These are phyloP conservation scores for Papilio polytes DNA, from an alignment of 1,140 invertebrate species.

Conservation along the genomic window DNA sequence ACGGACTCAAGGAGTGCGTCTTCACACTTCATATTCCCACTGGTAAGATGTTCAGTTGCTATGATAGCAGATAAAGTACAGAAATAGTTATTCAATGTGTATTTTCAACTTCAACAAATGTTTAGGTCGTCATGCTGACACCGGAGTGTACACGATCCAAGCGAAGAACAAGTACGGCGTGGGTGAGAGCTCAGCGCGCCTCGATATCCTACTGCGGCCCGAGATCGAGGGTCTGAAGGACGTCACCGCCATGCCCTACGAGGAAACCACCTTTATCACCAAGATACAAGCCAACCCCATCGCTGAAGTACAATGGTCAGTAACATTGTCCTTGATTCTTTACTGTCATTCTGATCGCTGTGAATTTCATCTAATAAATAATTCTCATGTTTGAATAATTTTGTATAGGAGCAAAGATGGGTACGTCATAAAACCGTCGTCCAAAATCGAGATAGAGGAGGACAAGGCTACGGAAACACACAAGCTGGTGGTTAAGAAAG, in stretches of 20 bases:
- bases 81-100: no score
- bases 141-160: constrained; percentile 91
- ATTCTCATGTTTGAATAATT: not conserved
- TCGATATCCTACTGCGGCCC: constrained; percentile 90
- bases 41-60: constrained; percentile 69
- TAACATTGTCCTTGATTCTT: constrained; percentile 27
- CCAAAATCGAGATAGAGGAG: constrained; percentile 85
- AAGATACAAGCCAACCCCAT: constrained; percentile 91
- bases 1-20: constrained; percentile 90
- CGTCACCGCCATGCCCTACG: constrained; percentile 88
- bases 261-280: constrained; percentile 88
- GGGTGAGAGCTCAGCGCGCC: constrained; percentile 86
- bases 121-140: constrained; percentile 88
- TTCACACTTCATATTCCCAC: constrained; percentile 88
- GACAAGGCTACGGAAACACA: constrained; percentile 87
- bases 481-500: constrained; percentile 88
- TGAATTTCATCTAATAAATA: not conserved
- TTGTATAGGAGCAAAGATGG: constrained; percentile 86
- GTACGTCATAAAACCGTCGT: constrained; percentile 84
- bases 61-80: no score
- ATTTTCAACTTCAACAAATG: not conserved
- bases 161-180: constrained; percentile 92
- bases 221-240: constrained; percentile 90
- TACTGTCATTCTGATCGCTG: not conserved
- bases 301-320: constrained; percentile 90